Percentiles rank a stretch among this genome's conserved stretches.
phyloP scores from a whole-genome alignment of 1,140 invertebrate genomes.

The Bicyclus anynana region DNA sequence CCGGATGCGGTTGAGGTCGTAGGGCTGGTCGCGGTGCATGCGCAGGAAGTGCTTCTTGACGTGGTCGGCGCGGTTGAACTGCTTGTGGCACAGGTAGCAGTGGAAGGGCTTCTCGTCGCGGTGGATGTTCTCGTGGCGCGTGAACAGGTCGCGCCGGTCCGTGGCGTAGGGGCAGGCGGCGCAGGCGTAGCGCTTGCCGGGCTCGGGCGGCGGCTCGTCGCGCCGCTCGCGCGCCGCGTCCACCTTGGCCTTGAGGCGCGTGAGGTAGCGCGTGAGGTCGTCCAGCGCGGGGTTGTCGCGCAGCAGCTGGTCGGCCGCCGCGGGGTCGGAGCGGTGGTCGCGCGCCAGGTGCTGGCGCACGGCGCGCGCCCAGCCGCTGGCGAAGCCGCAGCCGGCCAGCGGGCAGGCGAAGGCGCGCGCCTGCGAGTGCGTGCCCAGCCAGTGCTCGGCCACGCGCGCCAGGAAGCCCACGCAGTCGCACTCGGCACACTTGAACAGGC shows the following conservation, averaged over 20 bases:
- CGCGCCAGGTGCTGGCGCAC: slow-evolving; percentile 84
- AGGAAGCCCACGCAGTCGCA: slow-evolving; percentile 89
- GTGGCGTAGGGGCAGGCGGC: slow-evolving; percentile 92
- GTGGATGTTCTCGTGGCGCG: slow-evolving; percentile 97
- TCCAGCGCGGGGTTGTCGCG: slow-evolving; percentile 84
- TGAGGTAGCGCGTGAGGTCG: slow-evolving; percentile 84
- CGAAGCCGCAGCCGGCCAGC: slow-evolving; percentile 81
- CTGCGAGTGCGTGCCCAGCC: slow-evolving; percentile 88
- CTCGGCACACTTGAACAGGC: slow-evolving; percentile 85
- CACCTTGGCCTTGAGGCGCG: slow-evolving; percentile 82
- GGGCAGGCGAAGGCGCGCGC: slow-evolving; percentile 85
- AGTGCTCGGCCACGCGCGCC: slow-evolving; percentile 89
- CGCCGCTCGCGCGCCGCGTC: slow-evolving; percentile 35
- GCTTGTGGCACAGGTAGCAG: slow-evolving; percentile 93
- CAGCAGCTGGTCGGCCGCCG: slow-evolving; percentile 79
- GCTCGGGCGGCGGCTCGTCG: slow-evolving; percentile 36
- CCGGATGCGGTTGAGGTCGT: slow-evolving; percentile 90
- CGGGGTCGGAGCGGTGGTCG: slow-evolving; percentile 80
- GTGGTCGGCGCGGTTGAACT: slow-evolving; percentile 96
- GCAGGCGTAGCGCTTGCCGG: slow-evolving; percentile 88
- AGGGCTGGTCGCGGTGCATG: slow-evolving; percentile 91
- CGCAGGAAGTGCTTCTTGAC: slow-evolving; percentile 95
- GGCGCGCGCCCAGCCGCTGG: slow-evolving; percentile 85
- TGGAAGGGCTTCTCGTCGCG: slow-evolving; percentile 95
- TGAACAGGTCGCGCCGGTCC: slow-evolving; percentile 94